phyloP scores from a whole-genome alignment of 1,140 invertebrate species.

The honey bee (Apis mellifera) region DNA sequence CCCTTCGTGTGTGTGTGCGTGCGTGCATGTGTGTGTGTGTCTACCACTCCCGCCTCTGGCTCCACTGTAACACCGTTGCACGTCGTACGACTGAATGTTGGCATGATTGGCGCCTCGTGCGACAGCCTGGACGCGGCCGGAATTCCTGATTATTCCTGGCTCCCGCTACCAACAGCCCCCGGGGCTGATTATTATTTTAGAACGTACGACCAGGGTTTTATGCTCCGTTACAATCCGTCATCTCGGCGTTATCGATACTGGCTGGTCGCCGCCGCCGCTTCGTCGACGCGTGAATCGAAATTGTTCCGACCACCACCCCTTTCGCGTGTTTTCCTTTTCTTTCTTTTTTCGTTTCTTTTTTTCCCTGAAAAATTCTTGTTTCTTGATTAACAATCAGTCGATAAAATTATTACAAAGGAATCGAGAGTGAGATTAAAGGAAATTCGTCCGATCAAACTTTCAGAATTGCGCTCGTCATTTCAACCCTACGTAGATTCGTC shows the following conservation, averaged over 20 bases:
- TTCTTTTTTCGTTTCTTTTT: background rate
- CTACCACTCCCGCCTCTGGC: conserved; percentile 55
- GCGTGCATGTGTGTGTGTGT: background rate
- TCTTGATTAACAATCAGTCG: background rate
- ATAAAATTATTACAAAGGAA: no score
- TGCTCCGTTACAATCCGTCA: conserved; percentile 57
- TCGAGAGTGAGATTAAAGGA: no score
- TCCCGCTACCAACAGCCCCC: conserved; percentile 42
- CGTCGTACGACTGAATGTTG: conserved; percentile 78
- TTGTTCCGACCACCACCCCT: conserved; percentile 1
- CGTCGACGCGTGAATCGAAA: conserved; percentile 45
- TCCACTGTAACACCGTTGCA: conserved; percentile 56
- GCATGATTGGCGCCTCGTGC: conserved; percentile 78
- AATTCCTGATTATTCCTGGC: conserved; percentile 77
- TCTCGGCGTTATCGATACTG: conserved; percentile 60
- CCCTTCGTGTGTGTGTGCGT: no score
- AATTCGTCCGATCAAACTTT: no score
- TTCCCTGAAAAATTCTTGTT: background rate
- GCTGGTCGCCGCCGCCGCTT: background rate
- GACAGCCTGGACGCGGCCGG: conserved; percentile 71
- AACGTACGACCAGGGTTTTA: conserved; percentile 63
- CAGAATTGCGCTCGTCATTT: no score
- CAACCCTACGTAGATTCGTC: no score
- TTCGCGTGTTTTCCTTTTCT: background rate
- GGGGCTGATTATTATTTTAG: conserved; percentile 77